Base-by-base conservation (phyloP, 2,113 vertebrate species). In the Erythrocercus mccallii region DNA sequence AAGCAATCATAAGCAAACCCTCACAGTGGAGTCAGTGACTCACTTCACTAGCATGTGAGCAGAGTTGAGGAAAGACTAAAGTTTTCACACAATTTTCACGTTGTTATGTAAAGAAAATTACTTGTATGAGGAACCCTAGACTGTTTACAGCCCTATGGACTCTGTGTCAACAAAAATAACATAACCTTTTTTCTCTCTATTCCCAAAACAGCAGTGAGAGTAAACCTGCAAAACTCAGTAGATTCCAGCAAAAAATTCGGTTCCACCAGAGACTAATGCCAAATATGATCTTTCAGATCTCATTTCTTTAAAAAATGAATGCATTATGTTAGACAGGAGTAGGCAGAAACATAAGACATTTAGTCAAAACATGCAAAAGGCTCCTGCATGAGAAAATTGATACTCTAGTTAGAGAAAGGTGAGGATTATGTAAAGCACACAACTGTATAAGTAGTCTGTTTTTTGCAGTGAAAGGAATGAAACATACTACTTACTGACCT, bases 361-460 rank as follows among this genome's bases (percentile, higher is more conserved):
- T 73, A 95, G 54, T 57, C 60, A 95, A 86, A 94, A 94, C 53
- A 85, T 91, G n/a, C 50, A 74, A 72, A 78, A 83, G 31, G 12
- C 56, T 92, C 72, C 64, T 76, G 85, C 72, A 87, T 19, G 56
- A 87, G 84, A 82, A 97, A 95, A 94, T 8, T 91, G 79, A 87
- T 73, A 91, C 53, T 86, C 30, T 20, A 47, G 42, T 88, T 77
- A 89, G 57, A 84, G 85, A 85, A 95, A 80, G 62, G 10, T 90
- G 68, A 91, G 47, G 19, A 70, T 85, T 94, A 81, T 40, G 66
- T 42, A 95, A 95, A n/a, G 62, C 62, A 69, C 42, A 47, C 24
- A 81, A 81, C 45, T 73, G 57, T 69, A 0, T 45, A 73, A 85
- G 57, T 12, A 65, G 38, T 31, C 62, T 82, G 73, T 81, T 84